Base-by-base conservation (phyloP, 2,888 invertebrate genomes). In the Leucoma salicis region DNA sequence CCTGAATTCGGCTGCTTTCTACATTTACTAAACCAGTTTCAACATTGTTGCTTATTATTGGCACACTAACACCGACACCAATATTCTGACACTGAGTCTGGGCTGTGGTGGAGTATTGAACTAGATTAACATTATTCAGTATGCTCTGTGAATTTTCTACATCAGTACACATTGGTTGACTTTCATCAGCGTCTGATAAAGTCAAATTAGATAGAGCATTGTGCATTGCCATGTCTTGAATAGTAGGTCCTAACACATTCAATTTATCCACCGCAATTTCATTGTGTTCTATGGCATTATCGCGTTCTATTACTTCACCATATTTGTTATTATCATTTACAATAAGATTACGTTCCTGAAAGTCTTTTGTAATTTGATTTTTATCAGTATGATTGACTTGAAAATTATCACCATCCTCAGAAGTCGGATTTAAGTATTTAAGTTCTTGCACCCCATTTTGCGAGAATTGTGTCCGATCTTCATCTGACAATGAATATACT, bases 401-500 rank as follows among this genome's bases (percentile, higher is more conserved):
- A 21, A 3, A 16, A 5, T n/a, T 4, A 6, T 27, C 27, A n/a
- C 27, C n/a, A 27, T 27, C n/a, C 11, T 1, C n/a, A 27, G 8
- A 5, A 1, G 2, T 3, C 8, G n/a, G 27, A 4, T 6, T 11
- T 27, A 4, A 27, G 8, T 14, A 14, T 16, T 37, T 40, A 11
- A 43, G 1, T 14, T 21, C 39, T 37, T 42, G 15, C 47, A n/a
- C 6, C 6, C 14, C 13, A 29, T 14, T 31, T 16, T 55, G 46
- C 7, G 50, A 35, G 1, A 57, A 16, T 21, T 62, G 46, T n/a
- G 58, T 60, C 37, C 41, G 60, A n/a, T 74, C 71, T 43, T 67
- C 69, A 21, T 74, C 72, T 13, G 57, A 38, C 33, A 66, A 31
- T 1, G 74, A 76, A 39, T 70, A 70, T 3, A 67, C 66, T 7